Base-by-base conservation (phyloP, 1,140 invertebrate genomes). In the Latrodectus geometricus region DNA sequence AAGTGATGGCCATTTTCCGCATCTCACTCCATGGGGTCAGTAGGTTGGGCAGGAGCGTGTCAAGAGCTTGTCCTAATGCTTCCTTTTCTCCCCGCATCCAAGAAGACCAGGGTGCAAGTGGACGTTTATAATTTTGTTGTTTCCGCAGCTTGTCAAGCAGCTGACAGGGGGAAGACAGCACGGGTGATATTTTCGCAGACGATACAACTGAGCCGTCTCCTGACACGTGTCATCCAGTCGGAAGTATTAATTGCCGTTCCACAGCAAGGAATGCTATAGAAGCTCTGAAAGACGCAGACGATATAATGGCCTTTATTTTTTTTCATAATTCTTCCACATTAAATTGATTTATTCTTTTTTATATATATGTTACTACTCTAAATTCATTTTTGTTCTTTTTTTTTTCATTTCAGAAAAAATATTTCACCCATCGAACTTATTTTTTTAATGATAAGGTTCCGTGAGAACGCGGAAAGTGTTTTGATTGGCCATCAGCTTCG, bases 71-170 rank as follows among this genome's bases (percentile, higher is more conserved):
- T 82, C 80, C 70, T 74, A 69, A 69, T 80, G 65, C 66, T 66
- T 66, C 70, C 70, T 17, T 23, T 23, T 14, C 65, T 54, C 65
- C 76, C 14, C 77, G 20, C 78, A 48, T 50, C 20, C 20, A 61
- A 23, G 76, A 61, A 78, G 48, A 23, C 56, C 35, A 21, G 20
- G 78, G 78, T 54, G 78, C 78, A 80, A 80, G 70, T 83, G 82
- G 82, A 84, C 82, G 82, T 69, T 84, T 84, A 84, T 84, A 84
- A 84, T 84, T 84, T 84, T 84, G 82, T 84, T 84, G 82, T 84
- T 84, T 84, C 82, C 82, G 61, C 82, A 84, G 72, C 82, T 15
- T 84, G 82, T 84, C 82, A 84, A 15, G n/a, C 17, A 23, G 17
- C 54, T 76, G 82, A 84, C 82, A 84, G 82, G 78, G 50, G 66